Conservation (phyloP, 35 echinoderm and acorn worm species). For the Patiria miniata region DNA sequence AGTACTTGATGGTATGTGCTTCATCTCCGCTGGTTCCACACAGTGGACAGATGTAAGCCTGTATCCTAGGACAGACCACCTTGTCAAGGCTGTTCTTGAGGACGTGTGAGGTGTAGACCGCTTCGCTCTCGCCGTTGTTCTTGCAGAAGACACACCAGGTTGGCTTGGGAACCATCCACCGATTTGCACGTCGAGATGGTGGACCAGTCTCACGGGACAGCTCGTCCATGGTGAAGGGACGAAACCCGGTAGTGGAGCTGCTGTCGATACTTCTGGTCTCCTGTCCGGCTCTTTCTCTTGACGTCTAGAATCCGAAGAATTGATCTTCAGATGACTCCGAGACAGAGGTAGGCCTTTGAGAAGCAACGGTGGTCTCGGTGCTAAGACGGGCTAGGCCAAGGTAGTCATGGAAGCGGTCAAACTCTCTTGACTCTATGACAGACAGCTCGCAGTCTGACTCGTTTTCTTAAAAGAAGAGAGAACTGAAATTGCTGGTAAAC, state of each 20-base stretch:
- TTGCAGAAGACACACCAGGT: conserved; percentile 41
- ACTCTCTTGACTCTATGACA: background rate
- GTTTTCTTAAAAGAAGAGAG: no score
- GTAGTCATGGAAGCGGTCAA: background rate
- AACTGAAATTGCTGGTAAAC: no score
- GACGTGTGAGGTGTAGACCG: conserved; percentile 10
- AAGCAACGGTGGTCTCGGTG: background rate
- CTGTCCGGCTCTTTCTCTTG: background rate
- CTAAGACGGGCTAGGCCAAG: background rate
- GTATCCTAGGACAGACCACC: conserved; percentile 42
- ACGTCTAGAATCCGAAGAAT: no score
- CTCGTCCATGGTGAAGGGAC: conserved; percentile 18
- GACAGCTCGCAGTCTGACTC: no score
- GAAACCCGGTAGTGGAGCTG: background rate
- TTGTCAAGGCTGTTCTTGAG: conserved; percentile 23
- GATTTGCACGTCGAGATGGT: background rate
- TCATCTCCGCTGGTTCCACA: no score
- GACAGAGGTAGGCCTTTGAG: background rate
- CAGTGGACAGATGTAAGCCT: no score
- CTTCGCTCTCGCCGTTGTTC: conserved; percentile 38
- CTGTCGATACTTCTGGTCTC: background rate
- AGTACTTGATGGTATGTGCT: no score
- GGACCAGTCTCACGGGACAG: conserved; percentile 1
- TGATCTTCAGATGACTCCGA: background rate
- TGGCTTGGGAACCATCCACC: conserved; percentile 1